Evolutionary conservation across 2,113 vertebrate genomes (phyloP).

Genomic region (Willisornis vidua): DNA sequence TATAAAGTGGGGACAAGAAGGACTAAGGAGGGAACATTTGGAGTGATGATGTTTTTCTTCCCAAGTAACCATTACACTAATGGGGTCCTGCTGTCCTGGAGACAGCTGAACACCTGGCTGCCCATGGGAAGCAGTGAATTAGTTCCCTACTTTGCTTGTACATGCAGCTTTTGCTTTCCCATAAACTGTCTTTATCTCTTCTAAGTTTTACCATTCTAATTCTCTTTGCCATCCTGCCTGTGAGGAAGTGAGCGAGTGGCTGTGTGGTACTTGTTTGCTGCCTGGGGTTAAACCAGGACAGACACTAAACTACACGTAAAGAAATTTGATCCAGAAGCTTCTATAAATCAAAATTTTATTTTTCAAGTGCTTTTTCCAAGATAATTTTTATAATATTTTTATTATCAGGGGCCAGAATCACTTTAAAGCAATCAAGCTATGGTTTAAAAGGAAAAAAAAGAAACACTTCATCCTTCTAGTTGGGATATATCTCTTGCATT

Average conservation of each 20-base stretch:
- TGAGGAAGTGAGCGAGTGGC: neutral
- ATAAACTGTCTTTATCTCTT: neutral
- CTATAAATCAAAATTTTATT: neutral
- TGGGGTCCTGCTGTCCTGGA: neutral
- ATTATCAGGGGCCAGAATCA: neutral
- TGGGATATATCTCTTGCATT: neutral
- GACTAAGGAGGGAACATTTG: accelerated
- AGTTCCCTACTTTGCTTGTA: neutral
- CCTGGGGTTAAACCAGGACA: neutral
- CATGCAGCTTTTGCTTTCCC: neutral
- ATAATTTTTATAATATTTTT: neutral
- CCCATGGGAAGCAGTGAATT: neutral
- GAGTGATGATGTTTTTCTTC: neutral
- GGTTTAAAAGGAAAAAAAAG: neutral
- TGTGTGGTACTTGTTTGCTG: too few relatives aligned
- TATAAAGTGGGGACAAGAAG: neutral
- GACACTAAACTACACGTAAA: neutral
- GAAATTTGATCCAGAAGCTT: neutral
- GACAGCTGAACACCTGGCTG: neutral
- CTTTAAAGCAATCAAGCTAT: neutral
- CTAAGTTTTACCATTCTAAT: neutral
- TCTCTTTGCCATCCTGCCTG: neutral
- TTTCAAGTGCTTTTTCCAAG: neutral
- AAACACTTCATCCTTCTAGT: neutral
- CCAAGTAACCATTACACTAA: accelerated